Evolutionary conservation across 2,888 invertebrate genomes (phyloP), one percentile per base, ranked within the genome.

Genomic region (Megalurothrips usitatus): DNA sequence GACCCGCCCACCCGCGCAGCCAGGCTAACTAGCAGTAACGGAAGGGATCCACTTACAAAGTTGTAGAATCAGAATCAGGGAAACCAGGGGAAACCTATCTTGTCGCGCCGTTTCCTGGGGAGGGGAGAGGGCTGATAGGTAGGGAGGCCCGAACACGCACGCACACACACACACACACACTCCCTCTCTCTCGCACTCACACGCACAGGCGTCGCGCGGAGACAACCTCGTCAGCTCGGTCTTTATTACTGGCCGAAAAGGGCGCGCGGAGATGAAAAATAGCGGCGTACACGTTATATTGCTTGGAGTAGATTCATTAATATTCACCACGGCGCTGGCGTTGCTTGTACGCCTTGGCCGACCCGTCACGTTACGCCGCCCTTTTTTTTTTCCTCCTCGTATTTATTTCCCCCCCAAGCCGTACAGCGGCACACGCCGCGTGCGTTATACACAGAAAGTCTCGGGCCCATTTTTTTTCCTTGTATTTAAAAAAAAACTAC

Each of bases 11-110:
- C 23, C 63, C 68, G 23, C 23, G 11, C 68, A 11, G 63, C 23
- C 68, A 4, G 1, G n/a, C n/a, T 11, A 11, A 68, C 23, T 68
- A 68, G 23, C 68, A 23, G 8, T 23, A 23, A 68, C n/a, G 68
- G 23, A 23, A 23, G 68, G 68, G 58, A 58, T 58, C 68, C 68
- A 68, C 68, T 23, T 68, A 68, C 68, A 68, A 68, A 68, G 68
- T 68, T 68, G 68, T 68, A n/a, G 23, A 68, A 68, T 68, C 68
- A 68, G 68, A 68, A 68, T 68, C 68, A 11, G 19, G 52, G 14
- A 3, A 43, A 43, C 34, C 34, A 43, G 34, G 34, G 34, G 34
- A 43, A 43, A 43, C 34, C 34, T 43, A 43, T 43, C 34, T 43
- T 43, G 34, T 58, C 19, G 17, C 58, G 68, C 23, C 68, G 68